Conservation (phyloP, 2,888 invertebrate species). For the Drosophila suboccidentalis region DNA sequence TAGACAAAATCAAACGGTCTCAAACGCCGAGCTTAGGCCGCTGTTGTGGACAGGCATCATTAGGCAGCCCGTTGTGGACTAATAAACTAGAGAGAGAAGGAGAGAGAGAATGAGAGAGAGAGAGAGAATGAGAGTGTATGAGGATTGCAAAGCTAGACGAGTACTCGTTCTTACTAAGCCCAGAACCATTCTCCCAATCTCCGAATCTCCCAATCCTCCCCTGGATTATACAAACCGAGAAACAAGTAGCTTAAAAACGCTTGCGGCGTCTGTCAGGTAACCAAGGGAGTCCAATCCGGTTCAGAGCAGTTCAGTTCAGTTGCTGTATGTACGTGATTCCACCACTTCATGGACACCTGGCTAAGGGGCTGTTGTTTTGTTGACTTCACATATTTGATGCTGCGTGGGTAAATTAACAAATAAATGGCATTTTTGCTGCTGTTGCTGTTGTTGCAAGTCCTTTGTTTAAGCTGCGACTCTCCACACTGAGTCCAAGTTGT, state of each 20-base stretch:
- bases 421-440: constrained; percentile 70
- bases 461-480: constrained; percentile 31
- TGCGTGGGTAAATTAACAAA: constrained; percentile 79
- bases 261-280: constrained; percentile 31
- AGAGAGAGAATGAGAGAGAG: background rate
- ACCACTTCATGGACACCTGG: constrained; percentile 21
- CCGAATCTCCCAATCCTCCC: constrained; percentile 22
- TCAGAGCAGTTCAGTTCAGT: background rate
- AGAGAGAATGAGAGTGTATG: background rate
- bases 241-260: constrained; percentile 77
- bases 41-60: constrained; percentile 73
- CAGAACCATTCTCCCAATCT: constrained; percentile 27
- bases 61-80: constrained; percentile 63
- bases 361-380: constrained; percentile 42
- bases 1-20: constrained; percentile 42
- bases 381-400: constrained; percentile 74
- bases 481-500: constrained; percentile 15
- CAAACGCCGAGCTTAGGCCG: constrained; percentile 41
- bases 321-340: constrained; percentile 22
- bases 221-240: constrained; percentile 76
- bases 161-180: constrained; percentile 52
- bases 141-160: constrained; percentile 30
- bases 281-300: constrained; percentile 9
- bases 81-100: constrained; percentile 64
- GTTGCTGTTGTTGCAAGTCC: constrained; percentile 20